A percentile compares a stretch with the other conserved stretches of the same genome.
phyloP scores from a whole-genome alignment of 1,140 invertebrate genomes.

The Acromyrmex heyeri region DNA sequence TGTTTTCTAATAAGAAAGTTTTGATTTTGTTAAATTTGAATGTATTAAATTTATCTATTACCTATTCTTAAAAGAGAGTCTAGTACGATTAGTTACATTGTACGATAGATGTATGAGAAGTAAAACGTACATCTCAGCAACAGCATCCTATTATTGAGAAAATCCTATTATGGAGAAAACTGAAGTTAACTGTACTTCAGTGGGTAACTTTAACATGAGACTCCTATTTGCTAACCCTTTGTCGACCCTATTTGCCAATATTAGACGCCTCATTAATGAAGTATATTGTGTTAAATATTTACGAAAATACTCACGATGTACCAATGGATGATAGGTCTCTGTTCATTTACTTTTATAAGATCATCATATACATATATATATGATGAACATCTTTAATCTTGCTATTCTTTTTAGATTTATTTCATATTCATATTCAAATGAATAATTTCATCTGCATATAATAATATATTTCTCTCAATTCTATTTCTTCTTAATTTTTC shows the following conservation, averaged over 20 bases:
- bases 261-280: slow-evolving; percentile 51
- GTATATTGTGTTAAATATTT: slow-evolving; percentile 51
- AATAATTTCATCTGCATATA: neutral
- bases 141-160: slow-evolving; percentile 32
- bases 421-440: neutral
- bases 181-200: slow-evolving; percentile 37
- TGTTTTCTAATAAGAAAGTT: neutral
- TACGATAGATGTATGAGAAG: neutral
- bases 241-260: slow-evolving; percentile 52
- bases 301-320: slow-evolving; percentile 9
- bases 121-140: neutral
- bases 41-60: neutral
- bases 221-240: slow-evolving; percentile 53
- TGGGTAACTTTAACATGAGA: slow-evolving; percentile 16
- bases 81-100: neutral
- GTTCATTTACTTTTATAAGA: slow-evolving; percentile 6
- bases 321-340: neutral
- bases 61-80: neutral
- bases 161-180: no score
- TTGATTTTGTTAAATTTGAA: neutral
- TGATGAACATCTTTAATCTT: neutral
- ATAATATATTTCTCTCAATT: no score
- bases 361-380: slow-evolving; percentile 2
- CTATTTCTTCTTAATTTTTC: no score
- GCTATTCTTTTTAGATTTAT: neutral